Evolutionary conservation across 2,113 vertebrate genomes (phyloP), one percentile per base, ranked within the genome.

Genomic region (Bucco capensis): DNA sequence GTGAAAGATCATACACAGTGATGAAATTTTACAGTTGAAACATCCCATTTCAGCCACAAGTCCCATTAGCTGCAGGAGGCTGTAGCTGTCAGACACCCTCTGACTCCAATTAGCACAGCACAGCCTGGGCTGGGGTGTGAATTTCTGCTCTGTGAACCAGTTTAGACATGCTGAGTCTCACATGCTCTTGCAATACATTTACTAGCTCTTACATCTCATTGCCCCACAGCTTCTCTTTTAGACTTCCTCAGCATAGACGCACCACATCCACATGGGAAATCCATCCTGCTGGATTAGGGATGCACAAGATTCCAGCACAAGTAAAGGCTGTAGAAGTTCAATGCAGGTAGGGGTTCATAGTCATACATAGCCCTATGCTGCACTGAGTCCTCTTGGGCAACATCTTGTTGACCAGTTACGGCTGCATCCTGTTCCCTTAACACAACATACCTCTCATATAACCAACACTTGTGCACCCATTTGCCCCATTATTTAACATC

Each of bases 21-120:
- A 71, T 78, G 84, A 71, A 89, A 92, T 92, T 89, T 94, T 88
- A 75, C 66, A 83, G 80, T 33, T 90, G 86, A 94, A 92, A 84
- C 67, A 73, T 70, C 47, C 5, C 60, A 56, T 90, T 90, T 85
- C 81, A 87, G 35, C 75, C 44, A 37, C 38, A 66, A 76, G 58
- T 87, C 37, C 35, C 60, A 70, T 82, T 87, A 89, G 51, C 67
- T 91, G 56, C 67, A 35, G 86, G 67, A 90, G 28, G 35, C 64
- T 76, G 17, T 73, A 28, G 9, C 83, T 93, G 71, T 77, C 72
- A 80, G 72, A 25, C 51, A 16, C 50, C 47, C 50, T 70, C 49
- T 0, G 1, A 64, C 64, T 82, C 71, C 83, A 85, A 47, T 92
- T 95, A 89, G 66, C n/a, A 5, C 44, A 77, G 50, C 64, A 37